These are phyloP conservation scores for Drosophila eohydei DNA, from an alignment of 2,888 invertebrate genomes.

Conservation along the genomic window DNA sequence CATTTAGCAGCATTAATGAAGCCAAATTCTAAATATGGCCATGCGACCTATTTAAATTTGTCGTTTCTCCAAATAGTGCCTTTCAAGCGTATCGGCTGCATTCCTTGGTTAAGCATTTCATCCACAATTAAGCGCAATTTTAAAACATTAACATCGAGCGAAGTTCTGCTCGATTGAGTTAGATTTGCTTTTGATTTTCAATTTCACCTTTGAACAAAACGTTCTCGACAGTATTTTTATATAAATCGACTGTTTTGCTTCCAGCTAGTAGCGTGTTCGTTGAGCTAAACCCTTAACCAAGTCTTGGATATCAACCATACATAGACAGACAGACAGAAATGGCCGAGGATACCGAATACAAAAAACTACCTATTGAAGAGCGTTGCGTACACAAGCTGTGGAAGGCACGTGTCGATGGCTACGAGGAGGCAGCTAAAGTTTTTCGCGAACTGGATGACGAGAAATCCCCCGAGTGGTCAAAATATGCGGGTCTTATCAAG, in stretches of 20 bases:
- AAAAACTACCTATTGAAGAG: slow-evolving; percentile 95
- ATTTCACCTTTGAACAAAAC: slow-evolving; percentile 21
- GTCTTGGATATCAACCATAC: slow-evolving; percentile 18
- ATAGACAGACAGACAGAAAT: slow-evolving; percentile 83
- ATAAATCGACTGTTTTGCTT: slow-evolving; percentile 36
- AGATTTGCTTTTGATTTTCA: slow-evolving; percentile 24
- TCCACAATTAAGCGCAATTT: slow-evolving; percentile 71
- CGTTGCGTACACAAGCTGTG: slow-evolving; percentile 97
- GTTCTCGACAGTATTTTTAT: slow-evolving; percentile 9
- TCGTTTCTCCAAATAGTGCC: slow-evolving; percentile 40
- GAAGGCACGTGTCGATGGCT: slow-evolving; percentile 97
- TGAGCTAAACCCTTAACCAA: slow-evolving; percentile 30
- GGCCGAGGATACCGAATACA: slow-evolving; percentile 95
- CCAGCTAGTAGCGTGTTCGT: slow-evolving; percentile 34
- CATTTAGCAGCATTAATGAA: slow-evolving; percentile 38
- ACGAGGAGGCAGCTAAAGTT: slow-evolving; percentile 95
- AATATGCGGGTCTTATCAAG: slow-evolving; percentile 95
- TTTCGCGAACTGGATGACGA: slow-evolving; percentile 96
- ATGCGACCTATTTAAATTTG: slow-evolving; percentile 67
- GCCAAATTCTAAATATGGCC: slow-evolving; percentile 69
- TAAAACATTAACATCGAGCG: slow-evolving; percentile 54
- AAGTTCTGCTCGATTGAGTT: slow-evolving; percentile 59
- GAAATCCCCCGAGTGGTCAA: slow-evolving; percentile 96
- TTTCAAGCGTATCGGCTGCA: slow-evolving; percentile 49
- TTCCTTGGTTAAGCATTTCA: slow-evolving; percentile 52